Base-by-base conservation (phyloP, 2,113 vertebrate species). In the Petrocephalus microphthalmus region DNA sequence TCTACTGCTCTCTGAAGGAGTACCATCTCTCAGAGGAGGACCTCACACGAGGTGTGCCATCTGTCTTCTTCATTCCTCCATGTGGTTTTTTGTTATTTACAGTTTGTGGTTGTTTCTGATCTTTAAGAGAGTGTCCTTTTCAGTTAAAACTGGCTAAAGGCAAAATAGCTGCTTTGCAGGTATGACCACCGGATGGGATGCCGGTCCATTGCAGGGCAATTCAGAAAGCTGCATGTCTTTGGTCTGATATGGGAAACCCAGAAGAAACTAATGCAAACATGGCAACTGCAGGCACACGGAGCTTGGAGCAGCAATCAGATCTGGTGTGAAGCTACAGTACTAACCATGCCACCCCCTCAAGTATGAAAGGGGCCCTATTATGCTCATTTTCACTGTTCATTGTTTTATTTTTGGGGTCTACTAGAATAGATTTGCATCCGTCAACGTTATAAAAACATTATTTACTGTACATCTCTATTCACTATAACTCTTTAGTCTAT, bases 11-110 rank as follows among this genome's bases (percentile, higher is more conserved):
- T 87, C 92, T 96, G 89, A 93, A 94, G 85, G 92, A 95, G 57
- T 95, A 95, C 89, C 81, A 94, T n/a, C 88, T 91, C 81, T 94
- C 95, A 33, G 95, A 96, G 60, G 91, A 90, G 90, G 93, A 95
- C 87, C 92, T 95, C 90, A 94, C 88, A 84, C 93, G 92, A 93
- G 95, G 94, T 96, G 92, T 53, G 74, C 29, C 45, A 74, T 60
- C 19, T 84, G 5, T 29, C 8, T 52, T 88, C 37, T 22, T 15
- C 17, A 33, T 11, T 67, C 25, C n/a, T 33, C 47, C n/a, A 17
- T 56, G 25, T 81, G 17, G 42, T 37, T 29, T 87, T 87, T 67
- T 74, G 54, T 81, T 37, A 42, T 45, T 22, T 45, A 81, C 42
- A 83, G 42, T 49, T 49, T 83, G 20, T 47, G 10, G 2, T 83